These are phyloP conservation scores for Aphidoletes aphidimyza DNA, from an alignment of 2,888 invertebrate species.

Conservation along the genomic window DNA sequence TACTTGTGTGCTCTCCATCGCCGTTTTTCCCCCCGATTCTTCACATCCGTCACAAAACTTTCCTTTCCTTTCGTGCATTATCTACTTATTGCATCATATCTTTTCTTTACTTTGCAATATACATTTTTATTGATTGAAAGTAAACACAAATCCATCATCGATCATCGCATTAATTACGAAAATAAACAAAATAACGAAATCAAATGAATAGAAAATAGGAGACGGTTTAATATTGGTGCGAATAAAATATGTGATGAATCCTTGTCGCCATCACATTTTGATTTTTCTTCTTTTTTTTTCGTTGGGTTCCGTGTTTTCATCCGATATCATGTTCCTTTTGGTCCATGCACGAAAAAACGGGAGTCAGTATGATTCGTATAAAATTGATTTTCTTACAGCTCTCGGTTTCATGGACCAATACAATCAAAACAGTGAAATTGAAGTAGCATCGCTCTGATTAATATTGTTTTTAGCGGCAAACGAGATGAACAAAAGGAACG, in stretches of 20 bases:
- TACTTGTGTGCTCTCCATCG: not conserved
- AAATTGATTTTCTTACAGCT: slow-evolving; percentile 23
- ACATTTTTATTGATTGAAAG: slow-evolving; percentile 54
- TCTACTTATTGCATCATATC: slow-evolving; percentile 52
- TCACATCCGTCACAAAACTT: not conserved
- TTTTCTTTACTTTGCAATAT: slow-evolving; percentile 50
- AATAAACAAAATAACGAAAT: slow-evolving; percentile 45
- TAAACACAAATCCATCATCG: slow-evolving; percentile 54
- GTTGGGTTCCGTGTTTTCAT: not conserved
- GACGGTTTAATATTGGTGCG: not conserved
- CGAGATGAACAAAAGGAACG: too few species aligned
- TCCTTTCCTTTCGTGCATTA: slow-evolving; percentile 45
- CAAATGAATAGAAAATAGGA: slow-evolving; percentile 41
- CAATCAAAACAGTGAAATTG: too few species aligned
- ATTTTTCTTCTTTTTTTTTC: not conserved
- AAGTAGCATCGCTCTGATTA: too few species aligned
- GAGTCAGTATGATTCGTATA: not conserved
- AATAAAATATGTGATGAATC: not conserved
- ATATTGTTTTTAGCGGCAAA: too few species aligned
- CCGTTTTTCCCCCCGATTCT: not conserved
- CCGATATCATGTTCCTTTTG: too few species aligned
- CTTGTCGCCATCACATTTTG: not conserved
- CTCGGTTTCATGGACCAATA: too few species aligned
- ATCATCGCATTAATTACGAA: slow-evolving; percentile 53
- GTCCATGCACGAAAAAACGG: not conserved